These are phyloP conservation scores for Halcyon leucocephala DNA, from an alignment of 2,797 vertebrate genomes.

Conservation along the genomic window DNA sequence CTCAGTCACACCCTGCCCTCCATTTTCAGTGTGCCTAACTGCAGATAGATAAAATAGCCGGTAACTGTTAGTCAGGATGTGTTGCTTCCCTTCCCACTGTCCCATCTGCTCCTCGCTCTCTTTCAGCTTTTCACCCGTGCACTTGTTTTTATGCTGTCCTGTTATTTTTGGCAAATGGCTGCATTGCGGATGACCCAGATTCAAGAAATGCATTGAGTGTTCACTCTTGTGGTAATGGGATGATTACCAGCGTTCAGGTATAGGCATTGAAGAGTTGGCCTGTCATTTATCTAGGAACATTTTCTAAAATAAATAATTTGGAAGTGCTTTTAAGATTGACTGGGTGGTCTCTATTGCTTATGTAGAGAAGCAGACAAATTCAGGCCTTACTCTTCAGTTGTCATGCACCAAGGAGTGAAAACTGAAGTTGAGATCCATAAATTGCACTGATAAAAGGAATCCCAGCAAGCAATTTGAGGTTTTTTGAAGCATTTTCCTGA, in stretches of 20 bases:
- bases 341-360: neutral
- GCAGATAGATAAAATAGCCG: slow-evolving; percentile 47
- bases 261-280: neutral
- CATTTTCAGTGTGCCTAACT: neutral
- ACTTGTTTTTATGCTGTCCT: neutral
- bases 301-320: neutral
- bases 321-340: neutral
- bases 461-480: neutral
- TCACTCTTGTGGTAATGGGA: neutral
- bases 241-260: neutral
- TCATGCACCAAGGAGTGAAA: neutral
- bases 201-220: neutral
- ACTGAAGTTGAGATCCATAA: neutral
- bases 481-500: neutral
- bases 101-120: slow-evolving; percentile 29
- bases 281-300: neutral
- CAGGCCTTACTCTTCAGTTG: neutral
- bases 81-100: slow-evolving; percentile 19
- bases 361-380: neutral
- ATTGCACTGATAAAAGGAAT: neutral
- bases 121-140: slow-evolving; percentile 1
- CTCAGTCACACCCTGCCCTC: slow-evolving; percentile 57
- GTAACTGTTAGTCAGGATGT: slow-evolving; percentile 67
- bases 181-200: slow-evolving; percentile 58
- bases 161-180: slow-evolving; percentile 53